These are phyloP conservation scores for Arvicanthis niloticus DNA, from an alignment of 2,113 vertebrate genomes.

Conservation along the genomic window DNA sequence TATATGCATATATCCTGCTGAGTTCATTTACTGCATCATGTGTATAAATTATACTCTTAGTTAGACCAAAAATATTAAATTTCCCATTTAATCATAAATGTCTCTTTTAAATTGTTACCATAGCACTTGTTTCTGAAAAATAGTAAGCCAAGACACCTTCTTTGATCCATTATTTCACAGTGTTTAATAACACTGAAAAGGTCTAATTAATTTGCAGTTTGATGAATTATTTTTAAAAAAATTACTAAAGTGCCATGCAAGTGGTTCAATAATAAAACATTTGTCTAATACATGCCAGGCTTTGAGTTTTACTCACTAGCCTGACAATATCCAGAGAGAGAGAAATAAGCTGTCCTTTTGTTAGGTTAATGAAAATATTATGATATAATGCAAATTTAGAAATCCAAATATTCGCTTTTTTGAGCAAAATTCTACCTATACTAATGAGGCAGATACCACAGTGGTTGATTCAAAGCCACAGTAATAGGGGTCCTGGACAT, in stretches of 20 bases:
- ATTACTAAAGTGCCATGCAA: neutral
- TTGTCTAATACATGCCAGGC: neutral
- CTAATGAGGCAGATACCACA: neutral
- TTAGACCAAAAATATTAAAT: neutral
- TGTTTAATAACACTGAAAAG: slow-evolving; percentile 28
- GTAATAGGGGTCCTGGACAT: neutral
- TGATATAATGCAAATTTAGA: neutral
- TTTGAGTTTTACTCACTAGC: too few species aligned
- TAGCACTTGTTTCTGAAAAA: neutral
- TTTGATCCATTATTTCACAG: neutral
- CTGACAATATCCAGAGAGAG: neutral
- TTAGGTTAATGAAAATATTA: neutral
- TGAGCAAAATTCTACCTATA: neutral
- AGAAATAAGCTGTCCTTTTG: neutral
- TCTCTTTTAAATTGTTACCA: neutral
- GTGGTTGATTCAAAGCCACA: neutral
- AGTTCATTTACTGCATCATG: neutral
- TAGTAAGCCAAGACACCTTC: neutral
- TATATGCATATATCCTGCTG: neutral
- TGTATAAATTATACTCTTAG: neutral
- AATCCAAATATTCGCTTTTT: neutral
- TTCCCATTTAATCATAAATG: neutral
- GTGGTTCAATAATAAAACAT: neutral
- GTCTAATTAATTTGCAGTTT: neutral
- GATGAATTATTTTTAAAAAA: neutral